Evolutionary conservation across 2,888 invertebrate species (phyloP).

Genomic region (Lamproptera curius): DNA sequence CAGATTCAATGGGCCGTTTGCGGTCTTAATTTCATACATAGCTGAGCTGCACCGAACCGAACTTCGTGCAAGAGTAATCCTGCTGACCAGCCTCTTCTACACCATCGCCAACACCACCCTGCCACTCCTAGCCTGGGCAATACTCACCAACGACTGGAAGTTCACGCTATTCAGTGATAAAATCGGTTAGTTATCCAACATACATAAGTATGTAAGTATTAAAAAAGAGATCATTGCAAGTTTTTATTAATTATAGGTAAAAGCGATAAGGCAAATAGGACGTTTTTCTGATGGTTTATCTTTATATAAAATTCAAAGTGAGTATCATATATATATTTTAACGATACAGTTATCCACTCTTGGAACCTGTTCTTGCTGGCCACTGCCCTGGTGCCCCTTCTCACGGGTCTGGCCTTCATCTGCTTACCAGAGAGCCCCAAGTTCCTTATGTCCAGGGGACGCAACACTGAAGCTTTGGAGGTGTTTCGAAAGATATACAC

Average conservation of each 20-base stretch:
- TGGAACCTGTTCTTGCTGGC: conserved; percentile 81
- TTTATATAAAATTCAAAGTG: no score
- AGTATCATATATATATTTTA: no score
- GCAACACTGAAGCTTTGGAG: conserved; percentile 80
- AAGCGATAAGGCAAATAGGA: no score
- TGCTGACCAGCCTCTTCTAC: conserved; percentile 82
- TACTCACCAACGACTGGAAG: conserved; percentile 81
- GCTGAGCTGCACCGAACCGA: conserved; percentile 85
- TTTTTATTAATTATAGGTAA: no score
- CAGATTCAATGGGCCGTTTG: conserved; percentile 83
- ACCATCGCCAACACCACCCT: conserved; percentile 80
- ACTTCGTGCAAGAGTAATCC: conserved; percentile 81
- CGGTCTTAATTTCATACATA: conserved; percentile 83
- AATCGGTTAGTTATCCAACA: conserved; percentile 49
- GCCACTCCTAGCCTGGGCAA: conserved; percentile 83
- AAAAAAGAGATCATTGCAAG: no score
- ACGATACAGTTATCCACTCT: conserved; percentile 77
- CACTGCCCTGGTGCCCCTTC: conserved; percentile 80
- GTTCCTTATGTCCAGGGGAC: conserved; percentile 84
- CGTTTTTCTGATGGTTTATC: no score
- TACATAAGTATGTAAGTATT: no score
- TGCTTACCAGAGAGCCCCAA: conserved; percentile 88
- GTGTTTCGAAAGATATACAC: conserved; percentile 82
- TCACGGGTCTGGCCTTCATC: conserved; percentile 79
- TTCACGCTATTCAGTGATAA: conserved; percentile 52